These are phyloP conservation scores for Phyllostomus hastatus DNA, from an alignment of 2,113 vertebrate genomes.

Conservation along the genomic window DNA sequence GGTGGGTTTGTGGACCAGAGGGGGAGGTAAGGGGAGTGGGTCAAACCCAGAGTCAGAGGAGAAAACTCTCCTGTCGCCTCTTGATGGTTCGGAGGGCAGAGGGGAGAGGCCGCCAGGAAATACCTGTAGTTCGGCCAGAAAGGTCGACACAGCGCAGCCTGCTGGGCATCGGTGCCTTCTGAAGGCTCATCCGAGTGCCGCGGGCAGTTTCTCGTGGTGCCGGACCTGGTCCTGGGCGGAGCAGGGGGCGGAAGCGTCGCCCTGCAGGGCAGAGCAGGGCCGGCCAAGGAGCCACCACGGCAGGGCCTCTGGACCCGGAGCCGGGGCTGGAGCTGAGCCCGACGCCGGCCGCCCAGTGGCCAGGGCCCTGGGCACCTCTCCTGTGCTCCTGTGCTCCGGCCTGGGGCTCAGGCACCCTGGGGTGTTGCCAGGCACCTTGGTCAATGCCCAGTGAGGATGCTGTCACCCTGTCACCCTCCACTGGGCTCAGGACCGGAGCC, in stretches of 20 bases:
- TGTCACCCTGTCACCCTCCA: accelerated
- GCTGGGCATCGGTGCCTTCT: accelerated
- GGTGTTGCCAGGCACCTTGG: too few species aligned
- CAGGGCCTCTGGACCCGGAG: accelerated
- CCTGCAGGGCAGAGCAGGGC: background rate
- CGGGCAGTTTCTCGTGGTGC: accelerated
- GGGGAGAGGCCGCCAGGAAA: background rate
- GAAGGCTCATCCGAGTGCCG: accelerated
- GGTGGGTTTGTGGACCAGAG: background rate
- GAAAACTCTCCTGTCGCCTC: accelerated
- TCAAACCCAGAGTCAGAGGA: background rate
- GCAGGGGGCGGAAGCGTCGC: background rate
- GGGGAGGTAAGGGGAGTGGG: background rate
- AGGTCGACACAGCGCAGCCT: accelerated
- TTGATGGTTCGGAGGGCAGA: accelerated
- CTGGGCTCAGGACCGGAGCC: background rate
- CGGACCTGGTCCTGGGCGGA: accelerated
- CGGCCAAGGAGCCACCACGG: accelerated
- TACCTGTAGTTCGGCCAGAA: background rate
- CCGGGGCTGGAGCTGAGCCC: background rate
- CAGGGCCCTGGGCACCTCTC: background rate
- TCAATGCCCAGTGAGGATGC: accelerated
- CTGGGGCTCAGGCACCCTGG: accelerated
- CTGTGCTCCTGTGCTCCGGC: background rate
- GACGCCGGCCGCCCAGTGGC: background rate